phyloP scores from a whole-genome alignment of 64 coral and sea anemone genomes.

The Montipora cactus region DNA sequence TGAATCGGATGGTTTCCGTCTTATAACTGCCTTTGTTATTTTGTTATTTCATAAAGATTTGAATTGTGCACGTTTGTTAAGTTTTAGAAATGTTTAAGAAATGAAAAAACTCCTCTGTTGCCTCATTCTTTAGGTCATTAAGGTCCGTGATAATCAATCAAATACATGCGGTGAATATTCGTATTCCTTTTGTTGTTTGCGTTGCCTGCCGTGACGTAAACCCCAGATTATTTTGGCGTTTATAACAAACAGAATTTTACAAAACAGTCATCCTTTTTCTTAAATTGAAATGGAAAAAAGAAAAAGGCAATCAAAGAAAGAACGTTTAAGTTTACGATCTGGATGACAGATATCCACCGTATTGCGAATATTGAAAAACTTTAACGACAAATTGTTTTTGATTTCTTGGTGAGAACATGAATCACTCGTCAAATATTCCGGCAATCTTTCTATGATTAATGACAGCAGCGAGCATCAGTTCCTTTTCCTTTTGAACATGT shows the following conservation, averaged over 20 bases:
- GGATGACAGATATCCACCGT: not conserved
- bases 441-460: not conserved
- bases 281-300: not conserved
- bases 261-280: not conserved
- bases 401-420: not conserved
- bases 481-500: not conserved
- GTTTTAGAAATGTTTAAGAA: not conserved
- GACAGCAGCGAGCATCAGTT: not conserved
- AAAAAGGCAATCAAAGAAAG: not conserved
- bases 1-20: not conserved
- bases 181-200: not conserved
- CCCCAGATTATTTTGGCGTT: not conserved
- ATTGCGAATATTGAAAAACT: not conserved
- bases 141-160: not conserved
- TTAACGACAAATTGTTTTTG: not conserved
- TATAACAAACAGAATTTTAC: not conserved
- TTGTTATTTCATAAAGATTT: not conserved
- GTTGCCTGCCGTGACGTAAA: not conserved
- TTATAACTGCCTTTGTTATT: not conserved
- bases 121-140: not conserved
- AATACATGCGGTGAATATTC: not conserved
- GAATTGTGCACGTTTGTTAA: not conserved
- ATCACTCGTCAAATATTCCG: slow-evolving; percentile 8
- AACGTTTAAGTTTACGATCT: no score
- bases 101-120: not conserved